A percentile compares a stretch with the other conserved stretches of the same genome.
Evolutionary conservation across 2,888 invertebrate species (phyloP).

Genomic region (Phyllotreta striolata): DNA sequence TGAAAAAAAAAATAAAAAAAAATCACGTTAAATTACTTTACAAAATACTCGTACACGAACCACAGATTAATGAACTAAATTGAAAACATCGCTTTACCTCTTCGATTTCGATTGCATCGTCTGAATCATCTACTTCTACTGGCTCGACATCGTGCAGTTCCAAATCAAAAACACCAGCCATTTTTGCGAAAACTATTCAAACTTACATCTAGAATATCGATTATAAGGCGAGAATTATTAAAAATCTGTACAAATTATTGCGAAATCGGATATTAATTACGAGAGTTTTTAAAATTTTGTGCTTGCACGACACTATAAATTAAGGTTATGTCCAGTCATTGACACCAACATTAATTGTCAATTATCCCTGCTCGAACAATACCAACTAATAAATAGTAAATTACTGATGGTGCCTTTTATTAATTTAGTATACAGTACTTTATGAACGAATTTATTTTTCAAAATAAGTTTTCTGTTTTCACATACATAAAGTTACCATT

Average conservation of each 20-base stretch:
- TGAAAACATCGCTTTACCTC: conserved; percentile 69
- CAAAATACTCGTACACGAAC: background rate
- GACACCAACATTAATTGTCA: conserved; percentile 35
- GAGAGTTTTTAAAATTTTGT: conserved; percentile 41
- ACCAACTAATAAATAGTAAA: too few relatives aligned
- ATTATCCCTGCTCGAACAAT: too few relatives aligned
- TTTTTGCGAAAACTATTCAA: conserved; percentile 51
- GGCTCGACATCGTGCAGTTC: conserved; percentile 79
- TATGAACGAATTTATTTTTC: too few relatives aligned
- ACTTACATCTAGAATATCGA: conserved; percentile 39
- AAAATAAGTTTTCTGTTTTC: too few relatives aligned
- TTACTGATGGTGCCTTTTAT: too few relatives aligned
- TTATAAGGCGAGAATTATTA: conserved; percentile 30
- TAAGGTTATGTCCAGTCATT: conserved; percentile 48
- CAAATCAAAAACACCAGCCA: conserved; percentile 93
- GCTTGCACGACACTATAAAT: conserved; percentile 47
- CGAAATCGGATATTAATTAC: conserved; percentile 31
- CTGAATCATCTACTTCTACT: conserved; percentile 72
- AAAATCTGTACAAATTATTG: conserved; percentile 31
- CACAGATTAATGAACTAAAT: background rate
- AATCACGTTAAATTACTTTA: background rate
- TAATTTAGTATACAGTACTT: too few relatives aligned
- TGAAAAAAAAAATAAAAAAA: conserved; percentile 14
- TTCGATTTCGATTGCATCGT: conserved; percentile 86
- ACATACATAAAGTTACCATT: too few relatives aligned